Percentiles rank a stretch among this genome's conserved stretches.
Evolutionary conservation across 2,797 vertebrate genomes (phyloP).

Genomic region (Sylvilagus floridanus): DNA sequence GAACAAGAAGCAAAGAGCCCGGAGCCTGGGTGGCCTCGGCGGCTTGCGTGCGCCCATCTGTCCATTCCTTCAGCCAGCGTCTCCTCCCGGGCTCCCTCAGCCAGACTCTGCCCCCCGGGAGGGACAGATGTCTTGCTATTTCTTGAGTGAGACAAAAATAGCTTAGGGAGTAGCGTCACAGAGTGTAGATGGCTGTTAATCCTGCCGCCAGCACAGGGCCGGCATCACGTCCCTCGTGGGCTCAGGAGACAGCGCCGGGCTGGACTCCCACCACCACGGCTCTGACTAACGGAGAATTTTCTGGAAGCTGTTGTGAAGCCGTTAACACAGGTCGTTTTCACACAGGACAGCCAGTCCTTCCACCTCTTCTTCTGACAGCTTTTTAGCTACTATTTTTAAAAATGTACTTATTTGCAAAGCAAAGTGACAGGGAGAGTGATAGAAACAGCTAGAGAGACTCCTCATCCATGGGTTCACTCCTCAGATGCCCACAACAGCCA

Average conservation of each 20-base stretch:
- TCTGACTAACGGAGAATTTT: rapidly evolving
- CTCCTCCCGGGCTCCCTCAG: neutral
- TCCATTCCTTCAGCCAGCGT: neutral
- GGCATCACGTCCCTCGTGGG: neutral
- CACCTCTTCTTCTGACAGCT: neutral
- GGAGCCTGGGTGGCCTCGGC: conserved; percentile 52
- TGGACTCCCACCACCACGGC: neutral
- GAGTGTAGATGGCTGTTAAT: neutral
- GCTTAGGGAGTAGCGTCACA: neutral
- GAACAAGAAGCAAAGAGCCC: conserved; percentile 28
- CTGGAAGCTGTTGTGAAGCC: rapidly evolving
- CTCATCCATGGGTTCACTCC: too few species aligned
- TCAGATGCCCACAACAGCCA: too few species aligned
- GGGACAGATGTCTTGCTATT: conserved; percentile 36
- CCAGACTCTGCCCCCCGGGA: neutral
- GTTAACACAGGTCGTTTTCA: neutral
- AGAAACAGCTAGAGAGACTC: too few species aligned
- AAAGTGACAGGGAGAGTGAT: too few species aligned
- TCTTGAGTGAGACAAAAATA: conserved; percentile 54
- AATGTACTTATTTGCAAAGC: too few species aligned
- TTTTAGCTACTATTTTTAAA: neutral
- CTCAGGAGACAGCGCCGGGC: neutral
- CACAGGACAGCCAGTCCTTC: rapidly evolving
- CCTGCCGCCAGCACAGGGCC: neutral
- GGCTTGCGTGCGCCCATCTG: neutral